Evolutionary conservation across 2,888 invertebrate species (phyloP), one percentile per base, ranked within the genome.

Genomic region (Cremastinae sp.): DNA sequence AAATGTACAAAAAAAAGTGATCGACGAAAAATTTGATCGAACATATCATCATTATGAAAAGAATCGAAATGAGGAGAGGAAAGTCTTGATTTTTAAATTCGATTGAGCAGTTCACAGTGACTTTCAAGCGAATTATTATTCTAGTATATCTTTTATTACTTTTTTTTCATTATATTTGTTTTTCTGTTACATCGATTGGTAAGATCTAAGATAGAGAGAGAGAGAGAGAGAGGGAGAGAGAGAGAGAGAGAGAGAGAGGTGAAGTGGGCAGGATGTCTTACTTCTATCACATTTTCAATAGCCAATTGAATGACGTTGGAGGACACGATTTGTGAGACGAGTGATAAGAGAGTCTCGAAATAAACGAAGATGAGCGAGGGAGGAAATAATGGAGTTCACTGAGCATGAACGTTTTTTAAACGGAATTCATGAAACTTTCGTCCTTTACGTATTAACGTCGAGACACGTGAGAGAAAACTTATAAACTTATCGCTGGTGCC

Each of bases 51-150:
- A 20, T 45, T 56, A 56, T 12, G 7, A 18, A 22, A 8, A 28
- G 14, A 45, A 43, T 59, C 45, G 22, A 16, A 28, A 20, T n/a
- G n/a, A n/a, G n/a, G n/a, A n/a, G n/a, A n/a, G 22, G 4, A 45
- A 45, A 34, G 45, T 64, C 34, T 47, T 34, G 28, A 62, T 70
- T 53, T 51, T 64, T 65, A 43, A n/a, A 53, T 65, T 47, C 74
- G 56, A 79, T 82, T 82, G 81, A 84, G 82, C 83, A 82, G 77
- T 80, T 84, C 82, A 80, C 78, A 82, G 53, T 71, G 81, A 81
- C 81, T 43, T 81, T 72, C 78, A 80, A 81, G 79, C 81, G 78
- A 84, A 74, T 75, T 79, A 79, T 72, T 77, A 62, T 64, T 47
- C 62, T 74, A 20, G 14, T 70, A 49, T n/a, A 77, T 72, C 62